Conservation (phyloP, 2,113 vertebrate species). For the Colossoma macropomum region DNA sequence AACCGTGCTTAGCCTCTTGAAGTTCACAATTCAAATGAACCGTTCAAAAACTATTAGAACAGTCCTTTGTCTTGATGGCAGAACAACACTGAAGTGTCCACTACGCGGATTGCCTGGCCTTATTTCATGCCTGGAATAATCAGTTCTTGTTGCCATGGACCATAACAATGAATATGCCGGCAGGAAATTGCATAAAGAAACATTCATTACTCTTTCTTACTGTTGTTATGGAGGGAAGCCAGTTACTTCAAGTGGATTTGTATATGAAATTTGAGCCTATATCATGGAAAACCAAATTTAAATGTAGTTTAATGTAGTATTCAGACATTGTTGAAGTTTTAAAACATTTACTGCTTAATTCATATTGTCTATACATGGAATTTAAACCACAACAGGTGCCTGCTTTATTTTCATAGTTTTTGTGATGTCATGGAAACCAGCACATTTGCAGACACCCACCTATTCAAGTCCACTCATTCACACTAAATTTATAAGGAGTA, state of each 20-base stretch:
- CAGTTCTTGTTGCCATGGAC: not conserved
- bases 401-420: too few species aligned
- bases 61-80: constrained; percentile 19
- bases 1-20: constrained; percentile 33
- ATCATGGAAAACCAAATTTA: too few species aligned
- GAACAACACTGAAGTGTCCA: not conserved
- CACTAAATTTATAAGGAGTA: too few species aligned
- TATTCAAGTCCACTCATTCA: too few species aligned
- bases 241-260: constrained; percentile 13
- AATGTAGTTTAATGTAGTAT: too few species aligned
- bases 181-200: constrained; percentile 15
- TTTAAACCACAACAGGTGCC: too few species aligned
- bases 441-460: too few species aligned
- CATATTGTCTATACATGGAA: too few species aligned
- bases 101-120: not conserved
- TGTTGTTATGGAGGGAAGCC: constrained; percentile 26
- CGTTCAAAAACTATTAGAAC: constrained; percentile 43
- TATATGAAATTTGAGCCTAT: too few species aligned
- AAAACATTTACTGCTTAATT: too few species aligned
- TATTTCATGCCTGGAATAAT: constrained; percentile 2
- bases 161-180: not conserved
- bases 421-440: too few species aligned
- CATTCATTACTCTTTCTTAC: not conserved
- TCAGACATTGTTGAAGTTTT: too few species aligned
- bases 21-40: constrained; percentile 31